Conservation (phyloP, 2,113 vertebrate species). For the Lynx canadensis region DNA sequence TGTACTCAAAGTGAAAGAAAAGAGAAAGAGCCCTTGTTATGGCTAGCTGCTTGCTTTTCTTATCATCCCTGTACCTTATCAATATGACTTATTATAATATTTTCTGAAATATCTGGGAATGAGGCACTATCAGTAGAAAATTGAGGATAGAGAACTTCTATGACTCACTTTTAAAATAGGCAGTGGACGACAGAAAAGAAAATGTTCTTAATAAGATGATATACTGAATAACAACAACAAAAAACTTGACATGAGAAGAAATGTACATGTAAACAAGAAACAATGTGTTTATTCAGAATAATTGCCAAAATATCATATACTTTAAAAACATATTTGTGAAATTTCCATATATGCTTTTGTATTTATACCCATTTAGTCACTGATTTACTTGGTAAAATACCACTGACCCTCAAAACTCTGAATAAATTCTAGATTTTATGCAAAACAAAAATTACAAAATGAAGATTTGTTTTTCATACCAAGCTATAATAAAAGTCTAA, state of each 20-base stretch:
- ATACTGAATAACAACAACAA: not conserved
- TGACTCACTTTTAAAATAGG: not conserved
- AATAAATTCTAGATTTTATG: not conserved
- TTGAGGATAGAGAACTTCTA: not conserved
- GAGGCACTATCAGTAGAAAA: not conserved
- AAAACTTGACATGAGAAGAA: not conserved
- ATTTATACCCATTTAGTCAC: not conserved
- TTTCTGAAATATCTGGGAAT: not conserved
- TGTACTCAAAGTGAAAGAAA: not conserved
- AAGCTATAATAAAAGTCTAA: not conserved
- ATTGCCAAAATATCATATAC: not conserved
- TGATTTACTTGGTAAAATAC: not conserved
- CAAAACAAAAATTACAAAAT: not conserved
- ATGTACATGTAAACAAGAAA: not conserved
- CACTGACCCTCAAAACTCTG: not conserved
- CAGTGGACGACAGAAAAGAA: not conserved
- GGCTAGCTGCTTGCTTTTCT: not conserved
- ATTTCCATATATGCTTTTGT: not conserved
- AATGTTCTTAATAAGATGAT: not conserved
- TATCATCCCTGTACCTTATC: not conserved
- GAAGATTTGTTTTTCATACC: not conserved
- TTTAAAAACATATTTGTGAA: not conserved
- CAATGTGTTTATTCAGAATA: not conserved
- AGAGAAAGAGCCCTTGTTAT: not conserved
- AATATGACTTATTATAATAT: not conserved